Conservation (phyloP, 2,888 invertebrate species). For the Tromatobia lineatoria region DNA sequence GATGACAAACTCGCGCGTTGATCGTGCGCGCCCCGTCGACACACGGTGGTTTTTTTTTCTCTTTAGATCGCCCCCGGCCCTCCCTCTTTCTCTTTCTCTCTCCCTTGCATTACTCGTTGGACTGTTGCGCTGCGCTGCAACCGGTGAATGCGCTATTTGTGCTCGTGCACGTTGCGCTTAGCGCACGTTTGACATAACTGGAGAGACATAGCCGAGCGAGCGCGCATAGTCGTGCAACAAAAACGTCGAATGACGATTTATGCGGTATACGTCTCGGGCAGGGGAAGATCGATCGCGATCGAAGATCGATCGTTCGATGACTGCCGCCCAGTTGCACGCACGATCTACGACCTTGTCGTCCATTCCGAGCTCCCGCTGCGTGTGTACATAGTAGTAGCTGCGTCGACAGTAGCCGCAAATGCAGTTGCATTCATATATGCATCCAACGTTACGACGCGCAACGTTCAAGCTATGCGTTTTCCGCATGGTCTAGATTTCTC, state of each 20-base stretch:
- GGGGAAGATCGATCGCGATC: conserved; percentile 59
- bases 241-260: conserved; percentile 71
- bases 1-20: conserved; percentile 71
- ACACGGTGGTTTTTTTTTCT: conserved; percentile 1
- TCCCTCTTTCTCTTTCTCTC: conserved; percentile 2
- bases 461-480: conserved; percentile 62
- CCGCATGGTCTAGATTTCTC: conserved; percentile 71
- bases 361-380: conserved; percentile 49
- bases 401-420: conserved; percentile 32
- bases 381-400: conserved; percentile 6
- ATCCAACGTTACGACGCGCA: conserved; percentile 38
- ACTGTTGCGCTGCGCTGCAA: conserved; percentile 18
- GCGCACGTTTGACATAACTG: conserved; percentile 55
- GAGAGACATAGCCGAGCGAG: conserved; percentile 51
- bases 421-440: conserved; percentile 49
- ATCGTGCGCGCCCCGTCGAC: conserved; percentile 62
- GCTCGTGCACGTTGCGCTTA: conserved; percentile 38
- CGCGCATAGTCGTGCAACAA: conserved; percentile 65
- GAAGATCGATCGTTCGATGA: conserved; percentile 70
- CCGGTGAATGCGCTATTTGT: conserved; percentile 58
- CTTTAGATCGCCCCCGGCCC: background rate
- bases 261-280: conserved; percentile 67
- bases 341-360: conserved; percentile 69
- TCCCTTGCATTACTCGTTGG: conserved; percentile 36
- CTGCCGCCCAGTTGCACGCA: conserved; percentile 69